Evolutionary conservation across 1,140 invertebrate genomes (phyloP).

Genomic region (Sminthurides bifidus): DNA sequence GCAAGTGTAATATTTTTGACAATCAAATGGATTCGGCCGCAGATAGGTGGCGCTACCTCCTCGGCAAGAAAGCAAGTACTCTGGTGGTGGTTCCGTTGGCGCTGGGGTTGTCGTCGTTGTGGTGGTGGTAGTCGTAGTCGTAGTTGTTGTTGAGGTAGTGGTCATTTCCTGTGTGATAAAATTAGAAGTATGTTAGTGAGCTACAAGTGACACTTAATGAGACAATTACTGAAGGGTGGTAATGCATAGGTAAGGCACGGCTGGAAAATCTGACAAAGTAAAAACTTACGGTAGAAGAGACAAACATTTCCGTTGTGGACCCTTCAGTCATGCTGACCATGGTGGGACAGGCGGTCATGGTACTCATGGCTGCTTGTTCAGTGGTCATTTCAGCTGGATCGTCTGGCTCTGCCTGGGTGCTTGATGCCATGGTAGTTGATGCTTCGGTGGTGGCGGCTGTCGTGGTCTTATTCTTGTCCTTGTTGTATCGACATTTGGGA

Average conservation of each 20-base stretch:
- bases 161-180: neutral
- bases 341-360: slow-evolving; percentile 23
- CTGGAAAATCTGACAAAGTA: too few relatives aligned
- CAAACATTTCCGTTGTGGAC: slow-evolving; percentile 13
- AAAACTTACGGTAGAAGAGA: slow-evolving; percentile 6
- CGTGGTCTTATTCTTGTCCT: slow-evolving; percentile 4
- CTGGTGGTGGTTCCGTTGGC: slow-evolving; percentile 15
- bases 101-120: slow-evolving; percentile 9
- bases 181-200: neutral
- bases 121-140: slow-evolving; percentile 7
- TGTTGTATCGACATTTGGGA: slow-evolving; percentile 17
- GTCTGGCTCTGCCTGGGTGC: neutral
- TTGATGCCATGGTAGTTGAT: neutral
- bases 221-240: too few relatives aligned
- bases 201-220: too few relatives aligned
- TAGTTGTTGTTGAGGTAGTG: slow-evolving; percentile 12
- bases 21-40: slow-evolving; percentile 29
- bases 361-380: slow-evolving; percentile 10
- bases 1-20: slow-evolving; percentile 26
- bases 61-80: slow-evolving; percentile 24
- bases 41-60: slow-evolving; percentile 17
- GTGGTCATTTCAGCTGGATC: slow-evolving; percentile 5
- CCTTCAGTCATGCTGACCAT: slow-evolving; percentile 14
- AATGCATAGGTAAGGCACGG: too few relatives aligned
- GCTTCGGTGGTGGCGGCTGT: neutral